Evolutionary conservation across 1,140 invertebrate genomes (phyloP), one percentile per base, ranked within the genome.

Genomic region (Hormaphis cornu): DNA sequence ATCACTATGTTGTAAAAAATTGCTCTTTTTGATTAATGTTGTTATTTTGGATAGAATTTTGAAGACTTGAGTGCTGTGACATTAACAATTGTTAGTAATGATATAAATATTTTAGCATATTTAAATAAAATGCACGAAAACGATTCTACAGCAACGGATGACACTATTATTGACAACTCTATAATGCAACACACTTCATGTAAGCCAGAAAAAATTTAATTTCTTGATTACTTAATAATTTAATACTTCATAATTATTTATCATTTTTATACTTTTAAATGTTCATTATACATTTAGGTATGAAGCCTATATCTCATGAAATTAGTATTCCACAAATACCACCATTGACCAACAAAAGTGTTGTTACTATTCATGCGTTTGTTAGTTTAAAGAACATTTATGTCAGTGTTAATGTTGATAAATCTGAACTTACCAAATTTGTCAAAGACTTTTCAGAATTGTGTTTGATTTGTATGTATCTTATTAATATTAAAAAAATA

Each of bases 401-500:
- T 18, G 48, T 66, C n/a, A 66, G 10, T 14, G 44, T 66, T n/a
- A 10, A 14, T 66, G 48, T 46, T 2, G 5, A 66, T 33, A 66
- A 35, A 66, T 7, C 16, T 3, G 28, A 66, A 20, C n/a, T 66
- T 2, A 18, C 48, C 12, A 48, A 46, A 8, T 66, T 66, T 33
- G 20, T 66, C 20, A 66, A 66, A 20, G 42, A 66, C 8, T 66
- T 66, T 33, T 66, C 59, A 0, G 3, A 20, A 1, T 66, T 30
- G 20, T 66, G 59, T 66, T 30, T 30, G 5, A 46, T 18, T 66
- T 33, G 59, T 66, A 50, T 14, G 59, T 66, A 66, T 66, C 18
- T 8, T 44, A 10, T 24, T 48, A 4, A 42, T 42, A n/a, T 42
- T n/a, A n/a, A n/a, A n/a, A n/a, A n/a, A n/a, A n/a, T n/a, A n/a